Evolutionary conservation across 1,140 invertebrate genomes (phyloP), one percentile per base, ranked within the genome.

Genomic region (Megalopta genalis): DNA sequence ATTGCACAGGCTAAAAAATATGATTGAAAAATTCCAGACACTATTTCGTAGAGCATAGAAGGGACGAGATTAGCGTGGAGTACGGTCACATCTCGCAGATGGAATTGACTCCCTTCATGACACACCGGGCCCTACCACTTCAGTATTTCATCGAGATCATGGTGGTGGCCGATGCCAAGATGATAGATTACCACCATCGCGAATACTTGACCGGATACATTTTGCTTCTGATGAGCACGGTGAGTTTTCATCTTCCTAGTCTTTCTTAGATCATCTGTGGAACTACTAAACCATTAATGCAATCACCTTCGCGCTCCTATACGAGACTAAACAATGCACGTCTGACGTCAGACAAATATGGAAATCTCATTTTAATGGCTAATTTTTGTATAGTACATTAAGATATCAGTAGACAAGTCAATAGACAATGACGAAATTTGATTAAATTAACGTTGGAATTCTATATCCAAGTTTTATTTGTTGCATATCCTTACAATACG

Each of bases 201-300:
- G 86, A 86, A 14, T 92, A 93, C 57, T 90, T 97, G 6, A 93
- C 94, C 68, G 91, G 94, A 67, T 98, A 98, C 87, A 95, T 98
- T 76, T 93, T 97, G 39, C 97, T 96, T 18, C 93, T 98, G 18
- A 96, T 98, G 94, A 96, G 95, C 59, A 96, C 96, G 86, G 97
- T 97, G 93, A 84, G 87, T 80, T 70, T 39, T 32, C 0, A 21
- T 1, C 18, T n/a, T 39, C 9, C 27, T 7, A 2, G 0, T 37
- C 8, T 21, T 16, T 54, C 6, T 6, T 18, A 1, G 49, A 52
- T 16, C 49, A 52, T 52, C 49, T 42, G n/a, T n/a, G 39, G 16
- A 14, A 52, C 49, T 18, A 52, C 12, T 16, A 52, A 52, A 32
- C 32, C 32, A 32, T 32, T 32, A 32, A 1, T 2, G 32, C 32